These are phyloP conservation scores for Urocolius indicus DNA, from an alignment of 2,113 vertebrate species.

Conservation along the genomic window DNA sequence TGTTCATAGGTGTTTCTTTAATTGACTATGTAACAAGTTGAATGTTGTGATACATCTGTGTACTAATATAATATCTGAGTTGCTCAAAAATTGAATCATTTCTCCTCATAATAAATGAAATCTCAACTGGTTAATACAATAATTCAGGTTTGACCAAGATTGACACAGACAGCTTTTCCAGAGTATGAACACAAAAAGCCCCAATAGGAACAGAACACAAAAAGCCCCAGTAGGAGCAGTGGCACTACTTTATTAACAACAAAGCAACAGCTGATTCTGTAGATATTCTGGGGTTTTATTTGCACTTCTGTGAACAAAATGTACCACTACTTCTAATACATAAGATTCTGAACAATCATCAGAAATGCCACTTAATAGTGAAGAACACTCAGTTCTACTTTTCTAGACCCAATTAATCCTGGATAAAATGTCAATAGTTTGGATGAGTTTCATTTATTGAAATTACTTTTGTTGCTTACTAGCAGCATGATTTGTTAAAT, in stretches of 20 bases:
- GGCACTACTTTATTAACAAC: background rate
- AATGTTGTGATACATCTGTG: background rate
- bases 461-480: constrained; percentile 68
- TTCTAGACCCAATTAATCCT: background rate
- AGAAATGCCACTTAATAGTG: background rate
- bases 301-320: background rate
- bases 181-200: background rate
- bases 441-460: constrained; percentile 58
- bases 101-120: background rate
- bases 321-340: background rate
- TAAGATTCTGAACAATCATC: background rate
- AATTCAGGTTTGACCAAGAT: background rate
- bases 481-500: constrained; percentile 68
- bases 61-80: background rate
- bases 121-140: background rate
- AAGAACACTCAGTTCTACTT: background rate
- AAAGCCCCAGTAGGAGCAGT: rapidly evolving
- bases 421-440: constrained; percentile 32
- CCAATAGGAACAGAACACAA: background rate
- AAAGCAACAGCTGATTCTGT: background rate
- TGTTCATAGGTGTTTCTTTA: background rate
- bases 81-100: background rate
- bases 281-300: background rate
- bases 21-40: background rate
- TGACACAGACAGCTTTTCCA: background rate